phyloP scores from a whole-genome alignment of 2,888 invertebrate genomes.

The Ceratothoa steindachneri region DNA sequence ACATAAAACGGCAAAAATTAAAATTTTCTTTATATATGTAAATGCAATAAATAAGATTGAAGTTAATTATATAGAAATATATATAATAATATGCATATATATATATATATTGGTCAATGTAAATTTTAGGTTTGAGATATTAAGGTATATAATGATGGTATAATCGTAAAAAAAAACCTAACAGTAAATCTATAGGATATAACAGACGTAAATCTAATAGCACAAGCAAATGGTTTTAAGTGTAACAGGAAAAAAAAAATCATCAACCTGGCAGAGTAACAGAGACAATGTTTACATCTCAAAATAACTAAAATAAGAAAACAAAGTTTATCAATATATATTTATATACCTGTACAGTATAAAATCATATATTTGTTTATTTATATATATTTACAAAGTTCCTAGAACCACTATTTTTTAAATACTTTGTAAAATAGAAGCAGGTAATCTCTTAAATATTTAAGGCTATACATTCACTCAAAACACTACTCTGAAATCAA shows the following conservation, averaged over 20 bases:
- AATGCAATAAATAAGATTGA: background rate
- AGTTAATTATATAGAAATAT: background rate
- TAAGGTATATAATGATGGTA: background rate
- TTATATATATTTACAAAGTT: background rate
- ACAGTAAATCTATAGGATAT: background rate
- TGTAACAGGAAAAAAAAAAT: background rate
- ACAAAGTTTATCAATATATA: background rate
- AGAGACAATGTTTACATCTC: background rate
- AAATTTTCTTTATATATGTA: background rate
- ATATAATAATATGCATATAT: background rate
- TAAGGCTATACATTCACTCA: background rate
- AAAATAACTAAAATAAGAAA: background rate
- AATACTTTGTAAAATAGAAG: background rate
- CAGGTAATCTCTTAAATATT: background rate
- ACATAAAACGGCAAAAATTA: background rate
- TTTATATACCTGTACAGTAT: background rate
- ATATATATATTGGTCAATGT: constrained; percentile 1
- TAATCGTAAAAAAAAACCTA: background rate
- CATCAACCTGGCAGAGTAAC: background rate
- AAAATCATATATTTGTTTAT: background rate
- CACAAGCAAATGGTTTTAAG: background rate
- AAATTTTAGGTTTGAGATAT: background rate
- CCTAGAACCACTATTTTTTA: background rate
- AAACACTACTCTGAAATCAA: background rate
- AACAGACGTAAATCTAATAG: background rate